Base-by-base conservation (phyloP, 1,140 invertebrate genomes). In the Agrypnia vestita region DNA sequence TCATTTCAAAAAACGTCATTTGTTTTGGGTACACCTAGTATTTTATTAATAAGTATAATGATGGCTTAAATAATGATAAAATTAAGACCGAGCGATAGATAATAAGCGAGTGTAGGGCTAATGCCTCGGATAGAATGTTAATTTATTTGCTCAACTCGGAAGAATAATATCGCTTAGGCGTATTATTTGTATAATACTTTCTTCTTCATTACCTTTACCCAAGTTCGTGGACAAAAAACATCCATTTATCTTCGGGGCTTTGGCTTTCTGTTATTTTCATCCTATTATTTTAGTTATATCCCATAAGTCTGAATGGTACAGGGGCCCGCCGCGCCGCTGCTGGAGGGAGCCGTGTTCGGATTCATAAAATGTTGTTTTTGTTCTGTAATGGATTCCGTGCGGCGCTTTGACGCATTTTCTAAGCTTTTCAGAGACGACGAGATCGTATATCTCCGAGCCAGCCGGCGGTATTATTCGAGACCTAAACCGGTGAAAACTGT, bases 211-310 rank as follows among this genome's bases (percentile, higher is more conserved):
- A 69, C 64, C 64, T 69, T 69, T 47, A 46, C 64, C 64, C 44
- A 15, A 69, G 64, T 69, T 69, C 64, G 64, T 51, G 64, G 43
- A 69, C 64, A 69, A 69, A 69, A 69, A 69, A 69, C 64, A 69
- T 19, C 64, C 64, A 69, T 69, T 69, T 69, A 69, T 69, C 64
- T 69, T 69, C 64, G 64, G 64, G 44, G 44, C 64, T 69, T 69
- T 69, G 64, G 64, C 64, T 69, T 69, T 69, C 64, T 69, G 64
- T 69, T 69, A 69, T 69, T 69, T 69, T 69, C 64, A 69, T 69
- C 64, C 64, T 69, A 69, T 69, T 69, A 69, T 69, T 69, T 69
- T 47, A 69, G 64, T 44, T 69, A 44, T 69, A 49, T 69, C 64
- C 64, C 64, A 69, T 69, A 69, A 69, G 64, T 69, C 64, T 69